Base-by-base conservation (phyloP, 92 coral and sea anemone genomes). In the Muricea muricata region DNA sequence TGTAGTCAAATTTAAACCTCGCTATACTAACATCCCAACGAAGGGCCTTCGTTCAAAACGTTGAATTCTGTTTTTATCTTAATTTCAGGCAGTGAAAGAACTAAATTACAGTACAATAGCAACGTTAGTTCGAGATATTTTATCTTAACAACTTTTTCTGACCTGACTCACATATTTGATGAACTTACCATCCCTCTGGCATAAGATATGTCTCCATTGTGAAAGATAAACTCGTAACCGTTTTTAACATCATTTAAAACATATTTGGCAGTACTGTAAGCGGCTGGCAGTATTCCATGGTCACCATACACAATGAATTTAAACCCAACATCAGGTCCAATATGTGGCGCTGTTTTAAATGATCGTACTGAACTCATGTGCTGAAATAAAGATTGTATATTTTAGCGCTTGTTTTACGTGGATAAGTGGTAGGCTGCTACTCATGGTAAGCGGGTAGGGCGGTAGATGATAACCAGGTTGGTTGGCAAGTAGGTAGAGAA, bases 141-240 rank as follows among this genome's bases (percentile, higher is more conserved):
- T n/a, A n/a, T n/a, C n/a, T n/a, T n/a, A n/a, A n/a, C n/a, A n/a
- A n/a, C n/a, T n/a, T n/a, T n/a, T n/a, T n/a, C n/a, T n/a, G n/a
- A n/a, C n/a, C n/a, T n/a, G n/a, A n/a, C n/a, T n/a, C n/a, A n/a
- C n/a, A n/a, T n/a, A n/a, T n/a, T n/a, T n/a, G n/a, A n/a, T n/a
- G n/a, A n/a, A n/a, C 97, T 86, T 77, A 93, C 97, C 61, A 75
- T 84, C 48, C 97, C 97, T 85, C 91, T 54, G 20, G 97, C 97
- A 76, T 93, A 93, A 10, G 97, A 93, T 40, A 93, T 93, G 66
- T 93, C 97, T 57, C 97, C 97, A 50, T 89, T 86, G 56, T 93
- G 97, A 81, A 93, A 93, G 17, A 91, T 88, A 17, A 91, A 80
- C 28, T 84, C 85, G 35, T 87, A 80, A 24, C 94, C 92, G 8